Evolutionary conservation across 2,113 vertebrate species (phyloP).

Genomic region (Rhabdomys dilectus): DNA sequence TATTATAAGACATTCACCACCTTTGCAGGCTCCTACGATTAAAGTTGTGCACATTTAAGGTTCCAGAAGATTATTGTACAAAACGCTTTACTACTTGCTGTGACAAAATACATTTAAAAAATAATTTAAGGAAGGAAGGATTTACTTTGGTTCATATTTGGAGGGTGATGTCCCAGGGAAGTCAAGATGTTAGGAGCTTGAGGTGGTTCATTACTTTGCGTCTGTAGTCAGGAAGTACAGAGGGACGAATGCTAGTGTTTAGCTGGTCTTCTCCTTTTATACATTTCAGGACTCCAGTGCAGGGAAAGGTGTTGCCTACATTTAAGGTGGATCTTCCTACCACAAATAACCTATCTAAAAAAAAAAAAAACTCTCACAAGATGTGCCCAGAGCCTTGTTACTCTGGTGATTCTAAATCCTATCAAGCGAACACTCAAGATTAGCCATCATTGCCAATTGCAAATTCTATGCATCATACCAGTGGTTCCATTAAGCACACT

Average conservation of each 20-base stretch:
- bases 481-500: too few species aligned
- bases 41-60: background rate
- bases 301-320: background rate
- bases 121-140: background rate
- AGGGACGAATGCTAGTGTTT: background rate
- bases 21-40: background rate
- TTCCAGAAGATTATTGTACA: background rate
- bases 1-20: background rate
- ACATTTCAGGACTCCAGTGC: background rate
- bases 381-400: background rate
- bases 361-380: background rate
- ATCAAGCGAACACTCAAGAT: background rate
- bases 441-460: background rate
- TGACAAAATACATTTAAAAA: background rate
- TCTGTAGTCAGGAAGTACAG: background rate
- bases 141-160: background rate
- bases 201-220: background rate
- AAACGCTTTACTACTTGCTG: background rate
- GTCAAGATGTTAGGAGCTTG: background rate
- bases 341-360: background rate
- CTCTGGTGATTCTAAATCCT: background rate
- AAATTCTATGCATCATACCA: background rate
- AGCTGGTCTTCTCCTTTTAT: too few species aligned
- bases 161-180: background rate
- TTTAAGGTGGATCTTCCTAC: too few species aligned